phyloP scores from a whole-genome alignment of 2,888 invertebrate genomes.

The Latrodectus hesperus region DNA sequence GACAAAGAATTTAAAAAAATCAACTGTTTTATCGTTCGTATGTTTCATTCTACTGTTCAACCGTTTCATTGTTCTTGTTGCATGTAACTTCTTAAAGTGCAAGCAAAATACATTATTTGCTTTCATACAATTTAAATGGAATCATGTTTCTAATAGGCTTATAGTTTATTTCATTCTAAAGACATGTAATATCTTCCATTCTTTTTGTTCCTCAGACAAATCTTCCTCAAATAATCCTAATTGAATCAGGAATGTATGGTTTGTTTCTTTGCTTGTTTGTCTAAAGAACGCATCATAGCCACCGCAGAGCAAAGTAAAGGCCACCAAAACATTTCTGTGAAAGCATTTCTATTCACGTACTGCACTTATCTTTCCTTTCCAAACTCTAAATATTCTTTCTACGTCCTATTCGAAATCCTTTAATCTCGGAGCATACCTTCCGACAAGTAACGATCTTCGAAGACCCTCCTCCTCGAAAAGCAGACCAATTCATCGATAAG shows the following conservation, averaged over 20 bases:
- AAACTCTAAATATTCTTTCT: slow-evolving; percentile 5
- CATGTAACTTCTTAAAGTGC: too few relatives aligned
- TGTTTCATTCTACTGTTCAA: too few relatives aligned
- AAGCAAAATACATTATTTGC: too few relatives aligned
- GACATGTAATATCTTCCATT: not conserved
- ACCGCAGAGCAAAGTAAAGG: not conserved
- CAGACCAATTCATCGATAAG: slow-evolving; percentile 23
- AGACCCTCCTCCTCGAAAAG: not conserved
- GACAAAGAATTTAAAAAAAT: too few relatives aligned
- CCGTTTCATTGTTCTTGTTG: too few relatives aligned
- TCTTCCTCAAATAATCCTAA: not conserved
- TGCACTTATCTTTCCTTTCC: slow-evolving; percentile 9
- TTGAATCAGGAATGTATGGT: not conserved
- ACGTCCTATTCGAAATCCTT: slow-evolving; percentile 6
- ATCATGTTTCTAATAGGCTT: too few relatives aligned
- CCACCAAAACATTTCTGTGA: not conserved
- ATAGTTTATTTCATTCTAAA: too few relatives aligned
- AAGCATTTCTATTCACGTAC: slow-evolving; percentile 14
- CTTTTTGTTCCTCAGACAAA: not conserved
- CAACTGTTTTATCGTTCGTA: too few relatives aligned
- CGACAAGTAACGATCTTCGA: not conserved
- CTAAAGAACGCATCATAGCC: not conserved
- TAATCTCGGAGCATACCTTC: slow-evolving; percentile 10
- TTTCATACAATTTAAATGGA: too few relatives aligned
- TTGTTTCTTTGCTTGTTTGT: not conserved